phyloP scores from a whole-genome alignment of 1,140 invertebrate genomes.

The Aphelenchoides fujianensis region DNA sequence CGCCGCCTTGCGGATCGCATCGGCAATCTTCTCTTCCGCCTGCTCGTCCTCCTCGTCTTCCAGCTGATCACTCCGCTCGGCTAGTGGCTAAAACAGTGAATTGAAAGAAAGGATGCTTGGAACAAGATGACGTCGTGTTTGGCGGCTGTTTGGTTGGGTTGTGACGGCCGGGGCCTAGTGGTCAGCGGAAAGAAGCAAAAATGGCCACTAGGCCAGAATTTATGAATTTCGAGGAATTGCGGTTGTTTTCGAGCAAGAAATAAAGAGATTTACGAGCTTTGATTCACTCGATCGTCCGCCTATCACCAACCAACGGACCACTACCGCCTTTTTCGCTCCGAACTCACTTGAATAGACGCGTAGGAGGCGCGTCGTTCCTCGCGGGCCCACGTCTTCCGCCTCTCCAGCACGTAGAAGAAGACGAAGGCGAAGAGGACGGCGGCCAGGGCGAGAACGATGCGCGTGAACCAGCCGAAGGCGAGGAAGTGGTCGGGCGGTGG shows the following conservation, averaged over 20 bases:
- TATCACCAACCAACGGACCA: too few species aligned
- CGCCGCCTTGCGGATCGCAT: neutral
- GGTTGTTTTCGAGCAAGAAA: too few species aligned
- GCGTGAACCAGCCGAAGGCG: conserved; percentile 28
- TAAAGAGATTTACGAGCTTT: too few species aligned
- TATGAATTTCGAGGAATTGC: too few species aligned
- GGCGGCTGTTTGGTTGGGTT: too few species aligned
- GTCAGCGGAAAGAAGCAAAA: too few species aligned
- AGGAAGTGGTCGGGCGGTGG: conserved; percentile 49
- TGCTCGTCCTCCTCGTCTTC: neutral
- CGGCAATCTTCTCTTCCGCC: neutral
- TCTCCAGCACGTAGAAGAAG: conserved; percentile 36
- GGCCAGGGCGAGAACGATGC: conserved; percentile 24
- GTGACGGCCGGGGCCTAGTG: too few species aligned
- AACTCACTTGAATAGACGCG: neutral
- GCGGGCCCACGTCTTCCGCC: conserved; percentile 19
- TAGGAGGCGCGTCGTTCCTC: conserved; percentile 14
- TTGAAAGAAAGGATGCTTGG: too few species aligned
- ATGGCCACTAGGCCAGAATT: too few species aligned
- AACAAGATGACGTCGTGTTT: too few species aligned
- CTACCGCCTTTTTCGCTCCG: too few species aligned
- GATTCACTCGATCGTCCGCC: too few species aligned
- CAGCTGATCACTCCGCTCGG: neutral
- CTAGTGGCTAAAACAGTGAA: neutral
- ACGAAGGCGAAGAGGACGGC: conserved; percentile 24